Evolutionary conservation across 2,888 invertebrate genomes (phyloP), one percentile per base, ranked within the genome.

Genomic region (Leptura quadrifasciata): DNA sequence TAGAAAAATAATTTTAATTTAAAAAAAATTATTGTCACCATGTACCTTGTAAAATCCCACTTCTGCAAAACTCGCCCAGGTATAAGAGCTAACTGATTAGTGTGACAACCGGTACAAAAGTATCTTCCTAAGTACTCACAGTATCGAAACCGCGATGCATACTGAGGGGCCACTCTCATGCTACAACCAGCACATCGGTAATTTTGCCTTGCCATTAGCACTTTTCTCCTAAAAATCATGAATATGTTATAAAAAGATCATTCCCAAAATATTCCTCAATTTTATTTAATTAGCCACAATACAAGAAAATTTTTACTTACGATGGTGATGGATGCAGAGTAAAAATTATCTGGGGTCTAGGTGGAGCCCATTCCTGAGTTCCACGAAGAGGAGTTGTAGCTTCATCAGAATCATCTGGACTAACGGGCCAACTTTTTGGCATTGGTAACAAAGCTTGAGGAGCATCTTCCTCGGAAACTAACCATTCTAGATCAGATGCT

Each of bases 71-170:
- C 92, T 86, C 92, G 90, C 4, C 93, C 93, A 10, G 94, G 94
- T 84, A 96, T 94, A 78, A 93, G 89, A 4, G 94, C 92, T 74
- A 94, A 91, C 86, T 94, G 93, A 88, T 95, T 94, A 24, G 93
- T 93, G 88, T 97, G 96, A 87, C 97, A 97, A 61, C 95, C 95
- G 12, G 95, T 95, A 86, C 97, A 97, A 89, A 96, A 95, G 89
- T 94, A 95, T 85, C 95, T 93, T 10, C 96, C 96, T 77, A 95
- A 90, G 89, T 97, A 97, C 84, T 95, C 94, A 87, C 96, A 96
- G 85, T 95, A 96, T 17, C 96, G 92, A 88, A 94, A 95, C 83
- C 93, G 92, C 75, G 93, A 93, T 12, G 94, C 92, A 86, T 94
- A 95, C 79, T 93, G 92, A 5, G 90, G 90, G 1, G 94, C 94